phyloP scores from a whole-genome alignment of 1,140 invertebrate species.

The Dryas iulia region DNA sequence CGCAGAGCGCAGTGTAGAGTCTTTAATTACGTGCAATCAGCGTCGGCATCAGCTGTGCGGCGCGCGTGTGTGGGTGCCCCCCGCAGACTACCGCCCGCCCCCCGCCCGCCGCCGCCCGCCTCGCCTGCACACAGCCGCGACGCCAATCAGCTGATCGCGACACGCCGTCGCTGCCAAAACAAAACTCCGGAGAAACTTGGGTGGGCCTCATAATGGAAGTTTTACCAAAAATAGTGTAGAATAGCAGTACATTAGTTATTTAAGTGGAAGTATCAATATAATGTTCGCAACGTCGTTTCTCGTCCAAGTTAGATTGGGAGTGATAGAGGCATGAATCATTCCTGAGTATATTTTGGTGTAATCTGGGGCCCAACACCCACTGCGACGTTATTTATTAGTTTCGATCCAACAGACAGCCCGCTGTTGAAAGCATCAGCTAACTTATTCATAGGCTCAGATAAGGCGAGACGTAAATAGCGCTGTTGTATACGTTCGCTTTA shows the following conservation, averaged over 20 bases:
- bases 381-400: conserved; percentile 32
- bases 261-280: neutral
- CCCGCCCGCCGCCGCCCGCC: conserved; percentile 24
- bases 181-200: conserved; percentile 25
- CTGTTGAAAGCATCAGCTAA: conserved; percentile 37
- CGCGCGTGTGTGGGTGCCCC: conserved; percentile 32
- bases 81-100: neutral
- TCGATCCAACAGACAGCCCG: conserved; percentile 30
- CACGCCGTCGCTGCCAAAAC: conserved; percentile 42
- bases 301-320: neutral
- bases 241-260: neutral
- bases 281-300: neutral
- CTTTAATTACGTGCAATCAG: conserved; percentile 33
- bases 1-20: conserved; percentile 17
- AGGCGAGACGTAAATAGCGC: conserved; percentile 29
- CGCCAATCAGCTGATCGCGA: conserved; percentile 70
- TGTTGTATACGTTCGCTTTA: conserved; percentile 13
- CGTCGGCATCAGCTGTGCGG: conserved; percentile 33
- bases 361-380: conserved; percentile 14
- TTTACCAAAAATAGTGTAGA: neutral
- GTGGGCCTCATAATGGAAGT: conserved; percentile 15
- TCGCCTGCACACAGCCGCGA: conserved; percentile 40
- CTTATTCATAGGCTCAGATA: conserved; percentile 37
- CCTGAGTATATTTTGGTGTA: conserved; percentile 14
- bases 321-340: conserved; percentile 1